Percentiles rank a stretch among this genome's conserved stretches.
phyloP scores from a whole-genome alignment of 2,888 invertebrate genomes.

The Polietes domitor region DNA sequence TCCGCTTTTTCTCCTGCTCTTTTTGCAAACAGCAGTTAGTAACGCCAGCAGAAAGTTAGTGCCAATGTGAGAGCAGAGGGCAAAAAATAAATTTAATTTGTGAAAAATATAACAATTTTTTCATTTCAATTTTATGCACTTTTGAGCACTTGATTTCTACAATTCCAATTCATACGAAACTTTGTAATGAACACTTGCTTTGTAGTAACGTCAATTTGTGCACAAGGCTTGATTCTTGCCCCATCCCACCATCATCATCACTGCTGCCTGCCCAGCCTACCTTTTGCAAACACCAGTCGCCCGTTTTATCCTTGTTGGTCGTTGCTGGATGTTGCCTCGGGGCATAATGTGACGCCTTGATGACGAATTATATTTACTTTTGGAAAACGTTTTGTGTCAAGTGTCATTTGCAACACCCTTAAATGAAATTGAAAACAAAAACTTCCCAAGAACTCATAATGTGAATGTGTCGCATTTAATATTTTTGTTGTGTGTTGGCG shows the following conservation, averaged over 20 bases:
- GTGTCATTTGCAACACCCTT: constrained; percentile 67
- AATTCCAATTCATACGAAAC: constrained; percentile 2
- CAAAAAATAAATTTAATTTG: constrained; percentile 58
- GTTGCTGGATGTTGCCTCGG: constrained; percentile 52
- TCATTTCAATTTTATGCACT: constrained; percentile 64
- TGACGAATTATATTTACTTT: constrained; percentile 68
- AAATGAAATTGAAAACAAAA: constrained; percentile 46
- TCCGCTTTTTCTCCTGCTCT: background rate
- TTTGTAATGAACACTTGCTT: background rate
- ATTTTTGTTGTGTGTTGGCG: constrained; percentile 6
- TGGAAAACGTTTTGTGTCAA: constrained; percentile 65
- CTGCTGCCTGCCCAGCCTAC: constrained; percentile 30
- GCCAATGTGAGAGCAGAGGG: background rate
- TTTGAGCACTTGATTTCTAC: constrained; percentile 56
- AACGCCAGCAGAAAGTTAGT: constrained; percentile 53
- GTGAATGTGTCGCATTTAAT: constrained; percentile 20
- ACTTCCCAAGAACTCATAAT: constrained; percentile 40
- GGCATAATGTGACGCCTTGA: constrained; percentile 66
- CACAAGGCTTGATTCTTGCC: too few relatives aligned
- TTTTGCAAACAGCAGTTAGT: constrained; percentile 23
- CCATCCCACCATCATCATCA: too few relatives aligned
- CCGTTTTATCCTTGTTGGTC: constrained; percentile 36
- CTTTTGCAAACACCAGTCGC: constrained; percentile 52
- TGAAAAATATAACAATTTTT: constrained; percentile 44
- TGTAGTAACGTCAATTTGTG: background rate